Evolutionary conservation across 1,140 invertebrate species (phyloP).

Genomic region (Anastrepha ludens): DNA sequence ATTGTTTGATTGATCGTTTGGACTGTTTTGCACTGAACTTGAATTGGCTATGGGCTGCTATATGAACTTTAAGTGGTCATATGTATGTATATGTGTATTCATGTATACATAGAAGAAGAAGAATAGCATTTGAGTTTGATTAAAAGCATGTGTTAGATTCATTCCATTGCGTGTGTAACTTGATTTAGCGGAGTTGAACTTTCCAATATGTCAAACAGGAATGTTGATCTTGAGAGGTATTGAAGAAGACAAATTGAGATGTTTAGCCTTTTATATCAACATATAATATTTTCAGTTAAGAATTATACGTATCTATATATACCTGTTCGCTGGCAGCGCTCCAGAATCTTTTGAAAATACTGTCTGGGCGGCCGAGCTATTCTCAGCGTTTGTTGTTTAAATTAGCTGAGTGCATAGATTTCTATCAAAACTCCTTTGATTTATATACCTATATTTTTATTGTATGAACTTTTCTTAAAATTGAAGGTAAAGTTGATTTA

Average conservation of each 20-base stretch:
- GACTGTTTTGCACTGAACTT: slow-evolving; percentile 4
- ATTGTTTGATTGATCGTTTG: slow-evolving; percentile 41
- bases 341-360: too few relatives aligned
- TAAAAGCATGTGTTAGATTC: not conserved
- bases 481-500: too few relatives aligned
- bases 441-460: too few relatives aligned
- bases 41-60: not conserved
- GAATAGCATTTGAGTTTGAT: not conserved
- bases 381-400: too few relatives aligned
- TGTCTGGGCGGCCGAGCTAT: too few relatives aligned
- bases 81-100: not conserved
- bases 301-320: too few relatives aligned
- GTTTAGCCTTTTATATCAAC: not conserved
- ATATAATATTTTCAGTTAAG: too few relatives aligned
- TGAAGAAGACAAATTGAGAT: not conserved
- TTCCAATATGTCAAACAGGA: not conserved
- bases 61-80: not conserved
- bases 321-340: too few relatives aligned
- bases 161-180: not conserved
- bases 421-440: too few relatives aligned
- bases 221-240: not conserved
- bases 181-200: not conserved
- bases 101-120: not conserved
- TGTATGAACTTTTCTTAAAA: too few relatives aligned
- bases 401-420: too few relatives aligned